Conservation (phyloP, 2,888 invertebrate genomes). For the Cheilosia urbana region DNA sequence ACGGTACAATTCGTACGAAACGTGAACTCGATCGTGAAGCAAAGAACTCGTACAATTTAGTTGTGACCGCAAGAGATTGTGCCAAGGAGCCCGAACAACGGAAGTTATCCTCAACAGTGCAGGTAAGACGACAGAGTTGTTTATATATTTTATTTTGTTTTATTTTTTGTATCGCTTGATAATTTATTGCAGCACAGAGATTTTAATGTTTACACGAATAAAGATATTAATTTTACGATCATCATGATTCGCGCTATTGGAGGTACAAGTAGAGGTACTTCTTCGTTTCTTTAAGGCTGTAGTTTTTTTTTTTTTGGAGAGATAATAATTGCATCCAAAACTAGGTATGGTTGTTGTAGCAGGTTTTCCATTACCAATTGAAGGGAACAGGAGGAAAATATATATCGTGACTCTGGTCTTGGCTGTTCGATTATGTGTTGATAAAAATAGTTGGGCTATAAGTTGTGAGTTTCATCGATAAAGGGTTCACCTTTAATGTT, state of each 20-base stretch:
- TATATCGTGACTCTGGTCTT: slow-evolving; percentile 57
- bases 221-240: slow-evolving; percentile 73
- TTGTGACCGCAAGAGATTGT: slow-evolving; percentile 93
- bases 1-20: slow-evolving; percentile 93
- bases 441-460: slow-evolving; percentile 48
- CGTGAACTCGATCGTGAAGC: slow-evolving; percentile 92
- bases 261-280: slow-evolving; percentile 35
- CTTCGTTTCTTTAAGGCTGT: slow-evolving; percentile 20
- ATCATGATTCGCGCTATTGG: slow-evolving; percentile 70
- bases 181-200: slow-evolving; percentile 67
- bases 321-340: slow-evolving; percentile 56
- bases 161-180: slow-evolving; percentile 47
- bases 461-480: slow-evolving; percentile 64
- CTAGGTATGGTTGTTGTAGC: slow-evolving; percentile 46
- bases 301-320: slow-evolving; percentile 3
- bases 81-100: slow-evolving; percentile 88
- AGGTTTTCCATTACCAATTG: slow-evolving; percentile 31
- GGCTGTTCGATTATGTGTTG: slow-evolving; percentile 40
- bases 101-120: slow-evolving; percentile 92
- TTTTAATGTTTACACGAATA: slow-evolving; percentile 73
- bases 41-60: slow-evolving; percentile 91
- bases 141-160: slow-evolving; percentile 24
- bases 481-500: slow-evolving; percentile 55
- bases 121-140: slow-evolving; percentile 84
- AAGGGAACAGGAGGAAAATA: slow-evolving; percentile 37